Base-by-base conservation (phyloP, 2,888 invertebrate genomes). In the Drosophila infuscata region DNA sequence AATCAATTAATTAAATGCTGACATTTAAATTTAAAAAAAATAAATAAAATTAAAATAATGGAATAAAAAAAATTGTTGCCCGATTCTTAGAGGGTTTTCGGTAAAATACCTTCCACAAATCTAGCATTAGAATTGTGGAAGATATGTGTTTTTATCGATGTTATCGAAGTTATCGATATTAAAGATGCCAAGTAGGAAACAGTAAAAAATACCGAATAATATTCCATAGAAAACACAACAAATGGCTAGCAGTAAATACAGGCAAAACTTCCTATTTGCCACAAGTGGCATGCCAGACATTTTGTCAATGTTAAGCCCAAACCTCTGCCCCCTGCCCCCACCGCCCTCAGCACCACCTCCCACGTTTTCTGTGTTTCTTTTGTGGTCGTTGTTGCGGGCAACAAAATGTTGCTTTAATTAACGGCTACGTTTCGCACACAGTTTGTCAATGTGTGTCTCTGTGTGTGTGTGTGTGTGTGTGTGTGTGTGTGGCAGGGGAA, bases 331-430 rank as follows among this genome's bases (percentile, higher is more conserved):
- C 0, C 15, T n/a, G 7, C 17, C 0, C 38, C n/a, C 38, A 8
- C 9, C n/a, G 0, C 20, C 5, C 2, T 5, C 20, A 4, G 41
- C 2, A 20, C 17, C 12, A 12, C 51, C 43, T 11, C n/a, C 32
- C 48, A 33, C 53, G 12, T 9, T 38, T 11, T 43, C 25, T 35
- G 5, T 17, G 25, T 17, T 29, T 29, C 29, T 49, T 29, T 49
- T 38, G 15, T 7, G 46, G 17, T 46, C 20, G 58, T 70, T 68
- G 62, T 25, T 30, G 49, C 15, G 29, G 54, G 29, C 53, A 56
- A 46, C 35, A 11, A 57, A 54, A 63, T 64, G 29, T 59, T 46
- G 58, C 54, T 65, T 65, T 62, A 70, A 77, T 77, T 79, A 79
- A 70, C 52, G 52, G 35, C 15, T n/a, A 65, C 56, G 56, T 65